A percentile compares a stretch with the other conserved stretches of the same genome.
phyloP scores from a whole-genome alignment of 2,888 invertebrate species.

The Heliconius hortense region DNA sequence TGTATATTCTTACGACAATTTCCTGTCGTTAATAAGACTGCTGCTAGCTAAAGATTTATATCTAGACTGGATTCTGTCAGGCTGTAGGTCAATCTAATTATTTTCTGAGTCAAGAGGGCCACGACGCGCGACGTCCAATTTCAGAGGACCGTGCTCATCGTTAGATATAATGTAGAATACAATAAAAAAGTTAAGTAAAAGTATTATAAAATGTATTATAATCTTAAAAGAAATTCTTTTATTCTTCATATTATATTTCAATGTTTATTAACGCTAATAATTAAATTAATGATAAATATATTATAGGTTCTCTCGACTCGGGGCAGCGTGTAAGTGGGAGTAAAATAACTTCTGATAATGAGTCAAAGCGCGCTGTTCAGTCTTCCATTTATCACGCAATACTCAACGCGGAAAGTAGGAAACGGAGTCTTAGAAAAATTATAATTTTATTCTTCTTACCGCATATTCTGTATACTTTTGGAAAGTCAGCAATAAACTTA shows the following conservation, averaged over 20 bases:
- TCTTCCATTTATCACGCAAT: too few species aligned
- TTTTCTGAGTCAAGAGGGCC: slow-evolving; percentile 12
- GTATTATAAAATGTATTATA: background rate
- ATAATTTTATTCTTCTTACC: too few species aligned
- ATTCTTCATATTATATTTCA: background rate
- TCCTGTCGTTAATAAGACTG: slow-evolving; percentile 5
- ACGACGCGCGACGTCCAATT: slow-evolving; percentile 9
- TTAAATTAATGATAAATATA: too few species aligned
- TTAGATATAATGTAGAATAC: slow-evolving; percentile 5
- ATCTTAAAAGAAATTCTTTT: too few species aligned
- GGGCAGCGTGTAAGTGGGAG: too few species aligned
- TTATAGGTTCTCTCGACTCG: too few species aligned
- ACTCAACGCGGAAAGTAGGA: too few species aligned
- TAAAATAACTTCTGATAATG: too few species aligned
- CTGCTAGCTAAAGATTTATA: slow-evolving; percentile 9
- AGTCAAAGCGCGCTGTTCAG: too few species aligned
- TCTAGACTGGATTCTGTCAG: background rate
- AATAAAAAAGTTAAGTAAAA: background rate
- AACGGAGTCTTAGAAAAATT: too few species aligned
- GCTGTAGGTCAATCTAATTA: slow-evolving; percentile 24
- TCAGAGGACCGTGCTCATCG: background rate
- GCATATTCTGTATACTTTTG: too few species aligned
- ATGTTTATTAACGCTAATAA: background rate
- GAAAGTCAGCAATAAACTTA: too few species aligned
- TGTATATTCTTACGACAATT: background rate